Conservation (phyloP, 1,140 invertebrate genomes). For the Sycophaga agraensis region DNA sequence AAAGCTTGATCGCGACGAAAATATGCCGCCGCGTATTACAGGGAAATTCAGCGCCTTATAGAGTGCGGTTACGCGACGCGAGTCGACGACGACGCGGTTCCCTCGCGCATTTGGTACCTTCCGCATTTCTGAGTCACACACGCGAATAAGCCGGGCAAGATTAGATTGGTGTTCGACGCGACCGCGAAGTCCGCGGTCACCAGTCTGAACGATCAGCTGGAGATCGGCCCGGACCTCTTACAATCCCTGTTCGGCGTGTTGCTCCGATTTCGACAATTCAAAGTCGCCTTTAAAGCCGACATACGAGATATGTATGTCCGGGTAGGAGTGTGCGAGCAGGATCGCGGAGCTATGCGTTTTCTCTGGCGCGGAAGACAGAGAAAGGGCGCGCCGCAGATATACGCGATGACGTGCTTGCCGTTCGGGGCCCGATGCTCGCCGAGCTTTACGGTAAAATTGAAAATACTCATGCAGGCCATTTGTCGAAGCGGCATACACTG, state of each 20-base stretch:
- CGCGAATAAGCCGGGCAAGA: constrained; percentile 19
- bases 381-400: neutral
- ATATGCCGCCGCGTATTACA: neutral
- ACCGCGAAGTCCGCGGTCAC: constrained; percentile 12
- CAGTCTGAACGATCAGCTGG: constrained; percentile 23
- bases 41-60: neutral
- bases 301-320: constrained; percentile 28
- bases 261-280: constrained; percentile 1
- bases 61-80: neutral
- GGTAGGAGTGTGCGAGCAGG: constrained; percentile 6
- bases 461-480: too few species aligned
- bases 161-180: constrained; percentile 29
- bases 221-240: constrained; percentile 21
- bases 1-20: neutral
- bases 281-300: constrained; percentile 13
- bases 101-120: constrained; percentile 6
- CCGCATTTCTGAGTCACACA: constrained; percentile 22
- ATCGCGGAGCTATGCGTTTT: constrained; percentile 17
- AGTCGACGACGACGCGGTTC: too few species aligned
- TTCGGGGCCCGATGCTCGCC: constrained; percentile 16
- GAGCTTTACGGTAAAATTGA: constrained; percentile 34
- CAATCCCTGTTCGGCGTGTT: constrained; percentile 17
- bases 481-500: too few species aligned
- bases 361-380: constrained; percentile 10
- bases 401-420: constrained; percentile 39